phyloP scores from a whole-genome alignment of 2,797 vertebrate species.

The Pitangus sulphuratus region DNA sequence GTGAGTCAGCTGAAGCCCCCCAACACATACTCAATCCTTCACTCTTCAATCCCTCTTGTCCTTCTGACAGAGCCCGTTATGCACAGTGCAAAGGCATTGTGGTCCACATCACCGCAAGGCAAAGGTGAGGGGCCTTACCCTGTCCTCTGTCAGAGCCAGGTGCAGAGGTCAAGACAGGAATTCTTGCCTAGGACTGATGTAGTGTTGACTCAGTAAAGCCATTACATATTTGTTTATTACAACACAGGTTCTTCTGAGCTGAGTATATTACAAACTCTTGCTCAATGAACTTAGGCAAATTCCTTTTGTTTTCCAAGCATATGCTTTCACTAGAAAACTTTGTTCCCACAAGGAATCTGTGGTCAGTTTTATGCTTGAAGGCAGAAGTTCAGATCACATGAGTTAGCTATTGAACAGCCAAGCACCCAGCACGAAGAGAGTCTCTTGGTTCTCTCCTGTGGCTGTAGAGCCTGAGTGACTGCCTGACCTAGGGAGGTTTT shows the following conservation, averaged over 20 bases:
- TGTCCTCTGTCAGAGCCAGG: neutral
- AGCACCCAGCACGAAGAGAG: neutral
- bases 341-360: constrained; percentile 34
- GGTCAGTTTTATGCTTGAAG: constrained; percentile 18
- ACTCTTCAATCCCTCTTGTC: neutral
- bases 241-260: neutral
- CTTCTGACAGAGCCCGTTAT: neutral
- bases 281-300: neutral
- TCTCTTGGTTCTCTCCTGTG: constrained; percentile 23
- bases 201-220: neutral
- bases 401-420: neutral
- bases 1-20: neutral
- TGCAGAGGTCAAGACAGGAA: neutral
- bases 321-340: constrained; percentile 53
- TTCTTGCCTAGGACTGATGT: neutral
- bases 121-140: neutral
- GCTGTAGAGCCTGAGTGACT: neutral
- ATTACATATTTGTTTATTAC: neutral
- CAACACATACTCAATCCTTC: neutral
- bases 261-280: neutral
- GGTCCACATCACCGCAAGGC: neutral
- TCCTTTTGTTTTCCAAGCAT: constrained; percentile 4
- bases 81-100: accelerated
- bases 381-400: neutral
- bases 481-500: neutral